phyloP scores from a whole-genome alignment of 1,140 invertebrate species.

The Heliconius himera region DNA sequence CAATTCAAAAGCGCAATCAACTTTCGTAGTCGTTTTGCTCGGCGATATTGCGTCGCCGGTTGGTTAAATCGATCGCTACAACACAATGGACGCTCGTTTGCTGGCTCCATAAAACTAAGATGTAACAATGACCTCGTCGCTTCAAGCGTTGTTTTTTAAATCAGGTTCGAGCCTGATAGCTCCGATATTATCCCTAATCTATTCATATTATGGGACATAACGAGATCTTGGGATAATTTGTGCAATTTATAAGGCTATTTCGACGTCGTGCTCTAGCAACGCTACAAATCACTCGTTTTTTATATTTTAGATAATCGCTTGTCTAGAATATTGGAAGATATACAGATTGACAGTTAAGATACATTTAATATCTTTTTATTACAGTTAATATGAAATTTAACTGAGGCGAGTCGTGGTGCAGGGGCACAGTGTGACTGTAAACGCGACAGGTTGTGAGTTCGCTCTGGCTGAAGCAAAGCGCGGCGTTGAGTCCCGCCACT shows the following conservation, averaged over 20 bases:
- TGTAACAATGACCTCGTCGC: slow-evolving; percentile 62
- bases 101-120: slow-evolving; percentile 70
- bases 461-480: too few relatives aligned
- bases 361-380: background rate
- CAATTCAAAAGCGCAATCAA: slow-evolving; percentile 68
- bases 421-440: too few relatives aligned
- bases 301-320: background rate
- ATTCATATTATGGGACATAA: slow-evolving; percentile 44
- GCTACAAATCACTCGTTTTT: slow-evolving; percentile 20
- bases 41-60: slow-evolving; percentile 66
- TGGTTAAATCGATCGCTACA: slow-evolving; percentile 64
- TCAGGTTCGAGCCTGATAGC: slow-evolving; percentile 43
- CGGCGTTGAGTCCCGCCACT: too few relatives aligned
- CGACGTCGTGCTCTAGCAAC: background rate
- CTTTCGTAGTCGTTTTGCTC: slow-evolving; percentile 66
- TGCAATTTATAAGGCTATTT: slow-evolving; percentile 24
- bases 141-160: slow-evolving; percentile 53
- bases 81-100: slow-evolving; percentile 71
- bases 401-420: background rate
- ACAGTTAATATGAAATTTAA: background rate
- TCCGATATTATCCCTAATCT: slow-evolving; percentile 54
- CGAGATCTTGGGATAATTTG: slow-evolving; percentile 23
- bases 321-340: background rate
- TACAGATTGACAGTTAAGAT: background rate
- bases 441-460: too few relatives aligned